Evolutionary conservation across 2,797 vertebrate genomes (phyloP), one percentile per base, ranked within the genome.

Genomic region (Rhinophrynus dorsalis): DNA sequence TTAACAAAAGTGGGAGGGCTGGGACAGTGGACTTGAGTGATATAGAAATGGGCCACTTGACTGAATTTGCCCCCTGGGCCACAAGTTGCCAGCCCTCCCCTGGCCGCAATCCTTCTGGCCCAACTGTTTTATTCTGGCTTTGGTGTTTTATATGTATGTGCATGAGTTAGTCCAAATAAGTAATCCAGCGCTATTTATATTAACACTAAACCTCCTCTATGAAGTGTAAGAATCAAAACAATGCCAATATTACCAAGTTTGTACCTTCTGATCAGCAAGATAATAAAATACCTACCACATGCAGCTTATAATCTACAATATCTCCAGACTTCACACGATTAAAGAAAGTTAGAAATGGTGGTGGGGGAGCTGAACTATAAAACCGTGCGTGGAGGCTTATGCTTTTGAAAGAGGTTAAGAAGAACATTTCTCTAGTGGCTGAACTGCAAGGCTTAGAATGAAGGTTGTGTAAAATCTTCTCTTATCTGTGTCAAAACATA

Each of bases 401-500:
- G 33, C 50, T 44, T n/a, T 66, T 66, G 50, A 55, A 67, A 37
- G 23, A 57, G 64, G 51, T 67, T 67, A 67, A 56, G 47, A 45
- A 67, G 52, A 27, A 67, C 30, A 67, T 47, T 58, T 58, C 42
- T 59, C 42, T 27, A 59, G 42, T 50, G 65, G 42, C 35, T 26
- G 30, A 37, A 38, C 51, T 27, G 45, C 42, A 50, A 57, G 47
- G 30, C 54, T 38, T 17, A 59, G 44, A 59, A 68, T 68, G 32
- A 59, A 48, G 42, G 44, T 68, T 32, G 47, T 54, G 47, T 54
- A 50, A 52, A 51, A 68, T 51, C 47, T 32, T 15, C 33, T 60
- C 44, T 60, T 61, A 61, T 67, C 52, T 33, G 38, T 54, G 48
- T 66, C 50, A 66, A 66, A 66, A 58, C 56, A 60, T 60, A 61